phyloP scores from a whole-genome alignment of 2,113 vertebrate genomes.

The Ariopsis seemanni region DNA sequence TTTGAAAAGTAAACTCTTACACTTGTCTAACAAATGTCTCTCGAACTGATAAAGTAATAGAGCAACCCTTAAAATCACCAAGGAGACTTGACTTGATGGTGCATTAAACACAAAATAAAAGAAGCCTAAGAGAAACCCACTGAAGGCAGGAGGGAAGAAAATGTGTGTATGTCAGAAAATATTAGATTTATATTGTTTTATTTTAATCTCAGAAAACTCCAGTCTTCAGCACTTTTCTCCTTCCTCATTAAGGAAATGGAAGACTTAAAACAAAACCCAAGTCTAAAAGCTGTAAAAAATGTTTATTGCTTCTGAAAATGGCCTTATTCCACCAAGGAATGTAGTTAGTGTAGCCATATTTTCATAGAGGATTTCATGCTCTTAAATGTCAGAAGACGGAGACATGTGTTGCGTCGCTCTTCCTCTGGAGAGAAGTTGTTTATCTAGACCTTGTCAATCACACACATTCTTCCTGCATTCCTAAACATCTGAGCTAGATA shows the following conservation, averaged over 20 bases:
- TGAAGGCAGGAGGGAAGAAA: neutral
- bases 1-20: neutral
- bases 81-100: neutral
- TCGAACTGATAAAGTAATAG: neutral
- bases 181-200: neutral
- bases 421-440: constrained; percentile 17
- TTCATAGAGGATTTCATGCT: neutral
- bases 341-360: neutral
- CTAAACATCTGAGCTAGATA: neutral
- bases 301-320: neutral
- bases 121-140: neutral
- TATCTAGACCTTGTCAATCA: constrained; percentile 20
- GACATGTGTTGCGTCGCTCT: neutral
- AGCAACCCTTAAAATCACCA: neutral
- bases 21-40: neutral
- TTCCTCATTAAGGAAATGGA: constrained; percentile 14
- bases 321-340: neutral
- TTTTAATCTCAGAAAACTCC: neutral
- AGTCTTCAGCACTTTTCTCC: neutral
- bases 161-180: neutral
- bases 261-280: neutral
- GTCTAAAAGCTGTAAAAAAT: neutral
- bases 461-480: neutral
- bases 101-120: neutral
- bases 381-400: constrained; percentile 22